phyloP scores from a whole-genome alignment of 2,888 invertebrate species.

The Panzeria rudis region DNA sequence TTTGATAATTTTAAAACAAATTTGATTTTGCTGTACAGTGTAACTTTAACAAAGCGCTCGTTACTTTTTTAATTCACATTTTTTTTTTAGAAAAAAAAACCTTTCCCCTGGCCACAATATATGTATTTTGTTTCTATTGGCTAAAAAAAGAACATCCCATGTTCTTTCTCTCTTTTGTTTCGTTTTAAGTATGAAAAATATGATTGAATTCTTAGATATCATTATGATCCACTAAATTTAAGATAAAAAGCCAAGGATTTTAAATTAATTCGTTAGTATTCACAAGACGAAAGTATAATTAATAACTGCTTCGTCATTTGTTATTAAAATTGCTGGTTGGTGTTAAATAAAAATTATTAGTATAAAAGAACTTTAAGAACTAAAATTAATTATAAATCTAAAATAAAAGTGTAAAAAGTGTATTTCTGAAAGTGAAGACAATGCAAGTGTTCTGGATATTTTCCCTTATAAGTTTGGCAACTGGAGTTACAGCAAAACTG shows the following conservation, averaged over 20 bases:
- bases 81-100: too few relatives aligned
- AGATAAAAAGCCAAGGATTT: slow-evolving; percentile 57
- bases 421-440: slow-evolving; percentile 1
- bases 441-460: slow-evolving; percentile 58
- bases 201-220: not conserved
- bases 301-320: not conserved
- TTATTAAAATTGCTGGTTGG: not conserved
- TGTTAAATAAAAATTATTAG: not conserved
- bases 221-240: slow-evolving; percentile 31
- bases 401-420: not conserved
- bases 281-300: slow-evolving; percentile 22
- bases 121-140: too few relatives aligned
- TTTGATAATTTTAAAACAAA: too few relatives aligned
- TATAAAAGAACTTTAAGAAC: too few relatives aligned
- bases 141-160: too few relatives aligned
- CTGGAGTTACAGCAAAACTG: slow-evolving; percentile 83
- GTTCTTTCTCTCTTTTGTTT: too few relatives aligned
- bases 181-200: too few relatives aligned
- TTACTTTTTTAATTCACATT: too few relatives aligned
- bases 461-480: slow-evolving; percentile 5
- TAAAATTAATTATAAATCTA: not conserved
- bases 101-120: too few relatives aligned
- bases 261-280: slow-evolving; percentile 39
- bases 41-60: too few relatives aligned
- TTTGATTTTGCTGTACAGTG: too few relatives aligned